These are phyloP conservation scores for Hypomecis punctinalis DNA, from an alignment of 2,888 invertebrate genomes.

Conservation along the genomic window DNA sequence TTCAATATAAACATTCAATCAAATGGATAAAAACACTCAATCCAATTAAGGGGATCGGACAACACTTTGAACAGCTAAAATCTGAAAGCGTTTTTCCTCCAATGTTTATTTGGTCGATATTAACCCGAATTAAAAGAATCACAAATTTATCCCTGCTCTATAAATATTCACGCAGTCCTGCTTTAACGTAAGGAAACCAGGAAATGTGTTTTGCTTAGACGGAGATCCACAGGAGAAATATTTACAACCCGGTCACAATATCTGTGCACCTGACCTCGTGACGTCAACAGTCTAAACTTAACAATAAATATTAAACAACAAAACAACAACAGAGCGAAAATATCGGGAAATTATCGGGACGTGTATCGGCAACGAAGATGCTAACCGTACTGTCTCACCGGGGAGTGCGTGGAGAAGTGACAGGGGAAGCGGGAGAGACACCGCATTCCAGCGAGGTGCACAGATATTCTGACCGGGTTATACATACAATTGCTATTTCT, in stretches of 20 bases:
- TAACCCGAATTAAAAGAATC: conserved; percentile 25
- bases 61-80: conserved; percentile 8
- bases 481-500: conserved; percentile 1
- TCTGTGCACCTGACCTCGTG: no score
- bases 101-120: conserved; percentile 21
- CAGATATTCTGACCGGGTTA: no score
- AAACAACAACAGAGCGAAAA: no score
- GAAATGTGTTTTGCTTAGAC: conserved; percentile 8
- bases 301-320: no score
- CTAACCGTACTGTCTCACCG: no score
- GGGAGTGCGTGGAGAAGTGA: no score
- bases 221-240: background rate
- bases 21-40: conserved; percentile 13
- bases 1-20: no score
- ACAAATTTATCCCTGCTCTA: conserved; percentile 24
- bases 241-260: background rate
- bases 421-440: no score
- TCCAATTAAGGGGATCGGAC: background rate
- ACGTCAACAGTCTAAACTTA: no score
- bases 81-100: conserved; percentile 6
- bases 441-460: no score
- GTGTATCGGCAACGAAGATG: no score
- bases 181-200: conserved; percentile 16
- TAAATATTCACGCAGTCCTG: conserved; percentile 31
- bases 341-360: no score